A percentile compares a stretch with the other conserved stretches of the same genome.
These are phyloP conservation scores for Brachylomia viminalis DNA, from an alignment of 2,888 invertebrate genomes.

Conservation along the genomic window DNA sequence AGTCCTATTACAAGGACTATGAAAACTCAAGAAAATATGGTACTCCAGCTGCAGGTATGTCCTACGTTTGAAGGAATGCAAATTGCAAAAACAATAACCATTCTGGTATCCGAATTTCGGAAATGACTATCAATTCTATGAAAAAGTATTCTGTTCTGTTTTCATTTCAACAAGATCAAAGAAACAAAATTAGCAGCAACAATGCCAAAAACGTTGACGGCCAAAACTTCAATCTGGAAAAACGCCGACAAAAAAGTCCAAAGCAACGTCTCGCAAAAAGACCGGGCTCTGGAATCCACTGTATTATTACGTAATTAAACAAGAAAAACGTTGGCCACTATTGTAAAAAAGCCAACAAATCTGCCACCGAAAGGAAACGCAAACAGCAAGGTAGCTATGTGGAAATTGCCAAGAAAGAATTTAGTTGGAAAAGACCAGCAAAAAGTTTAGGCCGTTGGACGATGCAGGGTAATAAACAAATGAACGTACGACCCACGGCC, in stretches of 20 bases:
- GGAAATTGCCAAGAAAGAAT: slow-evolving; percentile 75
- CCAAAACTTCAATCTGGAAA: slow-evolving; percentile 53
- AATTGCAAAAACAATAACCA: neutral
- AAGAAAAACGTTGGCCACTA: slow-evolving; percentile 75
- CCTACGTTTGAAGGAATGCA: neutral
- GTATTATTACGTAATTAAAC: slow-evolving; percentile 83
- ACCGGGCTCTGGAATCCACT: slow-evolving; percentile 67
- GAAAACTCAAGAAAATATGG: too few relatives aligned
- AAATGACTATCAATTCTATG: neutral
- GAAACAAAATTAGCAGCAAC: slow-evolving; percentile 43
- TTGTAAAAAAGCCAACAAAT: slow-evolving; percentile 82
- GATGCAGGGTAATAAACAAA: slow-evolving; percentile 85
- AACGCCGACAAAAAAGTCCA: slow-evolving; percentile 51
- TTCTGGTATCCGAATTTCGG: too few relatives aligned
- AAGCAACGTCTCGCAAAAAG: slow-evolving; percentile 61
- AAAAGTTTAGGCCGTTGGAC: slow-evolving; percentile 70
- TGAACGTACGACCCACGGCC: slow-evolving; percentile 81
- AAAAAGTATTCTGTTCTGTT: neutral
- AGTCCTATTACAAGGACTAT: too few relatives aligned
- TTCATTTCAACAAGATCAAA: slow-evolving; percentile 49
- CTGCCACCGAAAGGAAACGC: slow-evolving; percentile 84
- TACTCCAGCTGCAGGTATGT: too few relatives aligned
- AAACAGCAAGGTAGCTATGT: slow-evolving; percentile 82
- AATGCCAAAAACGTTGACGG: slow-evolving; percentile 39
- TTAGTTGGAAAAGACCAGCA: slow-evolving; percentile 57